These are phyloP conservation scores for Mystacides longicornis DNA, from an alignment of 2,888 invertebrate genomes.

Conservation along the genomic window DNA sequence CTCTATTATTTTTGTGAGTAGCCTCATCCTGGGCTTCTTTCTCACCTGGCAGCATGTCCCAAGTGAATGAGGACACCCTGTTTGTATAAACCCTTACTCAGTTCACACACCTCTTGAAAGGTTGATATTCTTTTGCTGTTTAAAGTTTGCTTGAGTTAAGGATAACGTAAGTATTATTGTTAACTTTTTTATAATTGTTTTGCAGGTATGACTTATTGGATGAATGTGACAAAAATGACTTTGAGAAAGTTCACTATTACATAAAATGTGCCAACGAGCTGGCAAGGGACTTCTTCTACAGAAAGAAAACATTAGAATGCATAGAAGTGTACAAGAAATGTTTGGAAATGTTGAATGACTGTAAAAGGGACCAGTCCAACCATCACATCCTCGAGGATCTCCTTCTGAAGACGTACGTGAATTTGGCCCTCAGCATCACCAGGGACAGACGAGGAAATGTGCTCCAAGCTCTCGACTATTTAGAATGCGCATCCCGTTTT, in stretches of 20 bases:
- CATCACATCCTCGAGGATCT: slow-evolving; percentile 2
- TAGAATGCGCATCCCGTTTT: slow-evolving; percentile 9
- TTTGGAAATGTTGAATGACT: slow-evolving; percentile 1
- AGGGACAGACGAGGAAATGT: slow-evolving; percentile 5
- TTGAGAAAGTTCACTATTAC: slow-evolving; percentile 2
- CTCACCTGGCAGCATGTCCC: too few species aligned
- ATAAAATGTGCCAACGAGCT: slow-evolving; percentile 4
- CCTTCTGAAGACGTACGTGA: slow-evolving; percentile 8
- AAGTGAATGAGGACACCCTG: too few species aligned
- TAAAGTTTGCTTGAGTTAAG: too few species aligned
- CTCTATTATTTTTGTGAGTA: too few species aligned
- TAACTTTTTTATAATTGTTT: background rate
- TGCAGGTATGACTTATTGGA: slow-evolving; percentile 1
- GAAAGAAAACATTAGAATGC: slow-evolving; percentile 6
- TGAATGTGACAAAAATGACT: slow-evolving; percentile 5
- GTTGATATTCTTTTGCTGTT: too few species aligned
- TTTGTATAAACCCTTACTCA: too few species aligned
- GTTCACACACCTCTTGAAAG: too few species aligned
- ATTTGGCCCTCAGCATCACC: slow-evolving; percentile 8
- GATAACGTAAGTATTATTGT: too few species aligned
- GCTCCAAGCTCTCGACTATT: slow-evolving; percentile 5
- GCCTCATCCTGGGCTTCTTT: too few species aligned
- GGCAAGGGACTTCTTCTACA: slow-evolving; percentile 9
- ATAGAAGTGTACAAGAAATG: slow-evolving; percentile 5
- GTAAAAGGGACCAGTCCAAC: background rate